Conservation (phyloP, 2,888 invertebrate genomes). For the Troides aeacus region DNA sequence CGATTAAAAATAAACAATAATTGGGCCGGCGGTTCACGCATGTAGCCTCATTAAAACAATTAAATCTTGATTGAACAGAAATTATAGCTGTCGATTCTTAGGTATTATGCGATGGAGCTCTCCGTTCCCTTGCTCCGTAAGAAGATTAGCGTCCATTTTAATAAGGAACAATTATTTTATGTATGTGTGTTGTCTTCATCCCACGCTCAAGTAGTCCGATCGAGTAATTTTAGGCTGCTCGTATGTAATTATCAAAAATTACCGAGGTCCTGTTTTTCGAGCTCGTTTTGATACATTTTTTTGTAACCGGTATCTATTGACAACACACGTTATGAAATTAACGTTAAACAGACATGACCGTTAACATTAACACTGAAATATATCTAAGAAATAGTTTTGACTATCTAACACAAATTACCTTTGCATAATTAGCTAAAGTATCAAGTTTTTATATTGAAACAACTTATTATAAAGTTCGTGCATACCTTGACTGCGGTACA, state of each 20-base stretch:
- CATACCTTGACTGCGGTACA: no score
- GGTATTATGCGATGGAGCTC: constrained; percentile 76
- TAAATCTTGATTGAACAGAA: constrained; percentile 81
- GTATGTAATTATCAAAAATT: constrained; percentile 77
- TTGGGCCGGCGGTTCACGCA: constrained; percentile 80
- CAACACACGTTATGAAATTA: constrained; percentile 48
- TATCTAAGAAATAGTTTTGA: no score
- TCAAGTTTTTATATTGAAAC: no score
- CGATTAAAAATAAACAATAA: constrained; percentile 81
- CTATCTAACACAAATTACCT: no score
- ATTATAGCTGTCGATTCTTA: constrained; percentile 80
- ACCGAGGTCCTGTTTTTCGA: constrained; percentile 68
- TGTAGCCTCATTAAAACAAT: constrained; percentile 80
- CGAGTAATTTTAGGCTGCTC: constrained; percentile 67
- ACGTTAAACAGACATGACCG: background rate
- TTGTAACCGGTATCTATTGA: constrained; percentile 9
- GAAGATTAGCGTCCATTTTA: constrained; percentile 79
- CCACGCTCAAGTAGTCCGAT: constrained; percentile 73
- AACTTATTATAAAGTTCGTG: no score
- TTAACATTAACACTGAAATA: no score
- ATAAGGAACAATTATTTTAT: constrained; percentile 79
- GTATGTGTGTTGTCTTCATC: constrained; percentile 71
- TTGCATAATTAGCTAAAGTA: no score
- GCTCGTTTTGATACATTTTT: constrained; percentile 59
- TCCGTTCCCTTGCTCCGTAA: constrained; percentile 60